Percentiles rank a stretch among this genome's conserved stretches.
These are phyloP conservation scores for Microhierax caerulescens DNA, from an alignment of 2,797 vertebrate genomes.

Conservation along the genomic window DNA sequence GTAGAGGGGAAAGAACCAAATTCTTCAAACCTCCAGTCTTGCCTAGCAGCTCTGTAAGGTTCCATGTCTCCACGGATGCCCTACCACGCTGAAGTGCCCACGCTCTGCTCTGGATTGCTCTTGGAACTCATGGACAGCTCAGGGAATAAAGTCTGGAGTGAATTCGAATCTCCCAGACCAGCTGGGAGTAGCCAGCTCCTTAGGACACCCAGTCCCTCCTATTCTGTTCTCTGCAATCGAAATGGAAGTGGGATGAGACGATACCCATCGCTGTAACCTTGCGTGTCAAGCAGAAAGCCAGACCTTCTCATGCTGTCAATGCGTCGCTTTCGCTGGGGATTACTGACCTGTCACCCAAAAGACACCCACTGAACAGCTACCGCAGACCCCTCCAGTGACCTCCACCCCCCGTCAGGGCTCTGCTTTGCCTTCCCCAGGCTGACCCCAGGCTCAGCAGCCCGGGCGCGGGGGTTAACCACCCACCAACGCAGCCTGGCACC, in stretches of 20 bases:
- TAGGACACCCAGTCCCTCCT: neutral
- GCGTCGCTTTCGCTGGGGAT: neutral
- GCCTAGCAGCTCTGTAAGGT: too few relatives aligned
- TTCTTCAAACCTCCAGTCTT: neutral
- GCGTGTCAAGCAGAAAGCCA: neutral
- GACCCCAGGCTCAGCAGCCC: neutral
- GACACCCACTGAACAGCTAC: neutral
- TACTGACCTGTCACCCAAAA: neutral
- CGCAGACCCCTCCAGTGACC: neutral
- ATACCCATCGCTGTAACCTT: neutral
- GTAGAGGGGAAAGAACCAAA: neutral
- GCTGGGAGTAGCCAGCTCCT: neutral
- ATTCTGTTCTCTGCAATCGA: neutral
- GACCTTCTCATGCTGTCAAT: neutral
- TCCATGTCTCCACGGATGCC: neutral
- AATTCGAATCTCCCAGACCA: neutral
- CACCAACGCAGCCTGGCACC: neutral
- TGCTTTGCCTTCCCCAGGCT: neutral
- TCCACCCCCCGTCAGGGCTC: neutral
- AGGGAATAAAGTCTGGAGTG: neutral
- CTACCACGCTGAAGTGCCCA: accelerated
- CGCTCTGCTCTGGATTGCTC: neutral
- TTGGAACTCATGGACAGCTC: neutral
- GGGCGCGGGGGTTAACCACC: neutral
- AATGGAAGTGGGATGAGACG: neutral